Base-by-base conservation (phyloP, 2,797 vertebrate genomes). In the Bovichtus diacanthus region DNA sequence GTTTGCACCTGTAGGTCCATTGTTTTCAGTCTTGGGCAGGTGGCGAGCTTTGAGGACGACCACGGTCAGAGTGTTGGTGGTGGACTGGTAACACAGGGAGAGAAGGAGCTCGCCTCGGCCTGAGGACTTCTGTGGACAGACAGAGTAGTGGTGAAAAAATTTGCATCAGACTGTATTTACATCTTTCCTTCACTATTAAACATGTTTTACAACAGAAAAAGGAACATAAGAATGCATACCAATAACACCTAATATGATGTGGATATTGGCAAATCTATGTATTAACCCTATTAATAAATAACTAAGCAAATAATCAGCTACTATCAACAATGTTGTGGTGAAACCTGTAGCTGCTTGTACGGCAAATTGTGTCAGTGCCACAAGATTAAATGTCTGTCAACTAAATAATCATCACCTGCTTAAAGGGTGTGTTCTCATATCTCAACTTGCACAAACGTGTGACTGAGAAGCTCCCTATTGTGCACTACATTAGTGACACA, bases 41-140 rank as follows among this genome's bases (percentile, higher is more conserved):
- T 99, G 97, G n/a, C 97, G 96, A 25, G 98, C 98, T 94, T 99
- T 99, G 81, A 99, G 95, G 69, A 99, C 97, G 77, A 99, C 98
- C 76, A 99, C 98, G 15, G 97, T 99, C 83, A 99, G 96, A 5
- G 97, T 98, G 78, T 98, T 99, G 81, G 97, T 99, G 78, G 97
- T 98, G 62, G 98, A 99, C 88, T 99, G 98, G 91, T 99, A 99
- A 84, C 98, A 99, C 67, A 99, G 95, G 64, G 98, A 99, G 31
- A 99, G 95, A 90, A 99, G 94, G 59, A 99, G 83, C 90, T 99
- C 98, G 19, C 98, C 98, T 55, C 96, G 95, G 8, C 97, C 98
- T 10, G 95, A 95, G 15, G 95, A 96, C 90, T 96, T 98, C 98
- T 99, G 85, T 69, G 84, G 70, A 93, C 70, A 90, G 59, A 72